phyloP scores from a whole-genome alignment of 2,888 invertebrate genomes.

The Zaprionus obscuricornis region DNA sequence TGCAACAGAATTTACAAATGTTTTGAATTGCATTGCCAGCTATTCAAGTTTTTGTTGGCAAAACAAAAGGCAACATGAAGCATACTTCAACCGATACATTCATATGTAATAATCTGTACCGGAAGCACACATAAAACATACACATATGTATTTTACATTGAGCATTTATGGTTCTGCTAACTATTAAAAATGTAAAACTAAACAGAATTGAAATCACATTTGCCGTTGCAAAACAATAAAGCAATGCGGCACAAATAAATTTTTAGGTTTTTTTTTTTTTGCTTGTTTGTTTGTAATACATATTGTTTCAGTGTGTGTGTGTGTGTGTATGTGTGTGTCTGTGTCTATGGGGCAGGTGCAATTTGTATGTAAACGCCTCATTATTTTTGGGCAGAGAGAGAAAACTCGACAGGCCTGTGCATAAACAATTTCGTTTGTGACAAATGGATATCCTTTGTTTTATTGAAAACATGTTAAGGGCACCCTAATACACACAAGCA shows the following conservation, averaged over 20 bases:
- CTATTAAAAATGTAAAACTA: constrained; percentile 27
- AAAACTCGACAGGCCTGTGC: constrained; percentile 21
- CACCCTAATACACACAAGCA: constrained; percentile 13
- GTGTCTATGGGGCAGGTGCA: not conserved
- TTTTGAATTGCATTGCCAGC: constrained; percentile 37
- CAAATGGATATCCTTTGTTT: constrained; percentile 76
- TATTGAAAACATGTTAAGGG: constrained; percentile 60
- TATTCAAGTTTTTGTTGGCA: constrained; percentile 23
- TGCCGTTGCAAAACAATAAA: constrained; percentile 44
- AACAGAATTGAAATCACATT: constrained; percentile 46
- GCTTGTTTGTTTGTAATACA: not conserved
- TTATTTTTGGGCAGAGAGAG: constrained; percentile 47
- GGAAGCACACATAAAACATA: no score
- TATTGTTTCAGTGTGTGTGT: not conserved
- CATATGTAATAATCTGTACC: constrained; percentile 10
- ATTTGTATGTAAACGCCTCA: constrained; percentile 31
- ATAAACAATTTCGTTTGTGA: constrained; percentile 63
- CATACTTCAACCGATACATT: not conserved
- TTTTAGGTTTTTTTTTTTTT: constrained; percentile 17
- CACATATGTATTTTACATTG: constrained; percentile 25
- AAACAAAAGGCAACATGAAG: constrained; percentile 29
- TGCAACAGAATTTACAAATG: constrained; percentile 22
- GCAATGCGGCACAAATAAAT: constrained; percentile 57
- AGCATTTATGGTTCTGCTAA: constrained; percentile 41
- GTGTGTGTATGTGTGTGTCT: not conserved